phyloP scores from a whole-genome alignment of 2,113 vertebrate species.

The Fulmarus glacialis region DNA sequence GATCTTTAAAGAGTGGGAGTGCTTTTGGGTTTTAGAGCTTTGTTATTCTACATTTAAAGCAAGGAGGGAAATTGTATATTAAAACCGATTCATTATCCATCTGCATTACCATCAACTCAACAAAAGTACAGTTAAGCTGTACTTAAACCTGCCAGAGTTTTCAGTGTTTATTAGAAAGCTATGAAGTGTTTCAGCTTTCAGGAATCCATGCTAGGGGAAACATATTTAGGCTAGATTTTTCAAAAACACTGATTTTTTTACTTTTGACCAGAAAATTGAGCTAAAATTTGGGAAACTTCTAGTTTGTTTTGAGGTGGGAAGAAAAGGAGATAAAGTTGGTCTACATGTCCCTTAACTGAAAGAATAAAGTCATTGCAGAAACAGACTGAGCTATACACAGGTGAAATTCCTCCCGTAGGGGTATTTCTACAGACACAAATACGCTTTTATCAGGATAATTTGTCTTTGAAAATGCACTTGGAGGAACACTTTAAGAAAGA shows the following conservation, averaged over 20 bases:
- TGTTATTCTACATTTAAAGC: background rate
- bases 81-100: background rate
- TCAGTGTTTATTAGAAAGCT: accelerated
- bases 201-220: background rate
- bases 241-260: accelerated
- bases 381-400: accelerated
- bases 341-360: accelerated
- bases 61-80: background rate
- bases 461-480: background rate
- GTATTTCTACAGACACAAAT: background rate
- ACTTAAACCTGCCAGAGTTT: accelerated
- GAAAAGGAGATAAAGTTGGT: too few relatives aligned
- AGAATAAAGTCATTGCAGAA: background rate
- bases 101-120: background rate
- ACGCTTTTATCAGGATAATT: background rate
- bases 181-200: accelerated
- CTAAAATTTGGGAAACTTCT: background rate
- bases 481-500: background rate
- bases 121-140: background rate
- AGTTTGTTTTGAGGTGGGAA: background rate
- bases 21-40: background rate
- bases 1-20: too few relatives aligned
- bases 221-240: too few relatives aligned
- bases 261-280: background rate
- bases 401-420: accelerated